Evolutionary conservation across 2,113 vertebrate genomes (phyloP).

Genomic region (Erythrocebus patas): DNA sequence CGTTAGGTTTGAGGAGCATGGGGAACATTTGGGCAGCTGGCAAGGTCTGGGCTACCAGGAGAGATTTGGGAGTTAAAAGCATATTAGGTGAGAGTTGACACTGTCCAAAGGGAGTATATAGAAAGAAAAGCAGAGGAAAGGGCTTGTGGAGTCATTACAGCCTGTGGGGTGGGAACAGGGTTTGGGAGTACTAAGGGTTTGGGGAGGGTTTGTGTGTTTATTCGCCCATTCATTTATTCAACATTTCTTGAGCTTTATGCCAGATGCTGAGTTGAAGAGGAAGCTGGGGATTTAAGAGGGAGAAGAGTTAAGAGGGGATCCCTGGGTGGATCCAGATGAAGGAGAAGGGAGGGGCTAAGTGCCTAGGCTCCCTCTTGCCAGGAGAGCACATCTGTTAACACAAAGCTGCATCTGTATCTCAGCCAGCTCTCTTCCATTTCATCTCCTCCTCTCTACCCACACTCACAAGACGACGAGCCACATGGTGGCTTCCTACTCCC

Average conservation of each 20-base stretch:
- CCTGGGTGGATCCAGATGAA: constrained; percentile 66
- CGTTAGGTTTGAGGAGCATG: background rate
- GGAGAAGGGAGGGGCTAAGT: constrained; percentile 51
- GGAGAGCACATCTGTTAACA: constrained; percentile 70
- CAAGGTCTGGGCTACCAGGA: background rate
- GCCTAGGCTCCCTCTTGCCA: constrained; percentile 39
- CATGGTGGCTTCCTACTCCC: constrained; percentile 24
- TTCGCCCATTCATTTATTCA: constrained; percentile 25
- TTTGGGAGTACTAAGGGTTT: background rate
- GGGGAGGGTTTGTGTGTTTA: constrained; percentile 31
- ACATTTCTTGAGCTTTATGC: constrained; percentile 39
- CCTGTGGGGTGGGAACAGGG: background rate
- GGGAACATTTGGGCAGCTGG: background rate
- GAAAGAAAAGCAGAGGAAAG: constrained; percentile 60
- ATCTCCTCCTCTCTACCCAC: background rate
- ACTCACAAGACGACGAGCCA: background rate
- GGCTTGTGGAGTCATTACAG: background rate
- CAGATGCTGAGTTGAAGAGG: constrained; percentile 48
- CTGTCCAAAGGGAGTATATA: background rate
- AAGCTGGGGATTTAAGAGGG: constrained; percentile 58
- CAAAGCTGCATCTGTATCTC: constrained; percentile 56
- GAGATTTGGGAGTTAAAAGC: background rate
- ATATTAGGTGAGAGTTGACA: constrained; percentile 49
- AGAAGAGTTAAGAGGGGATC: constrained; percentile 67
- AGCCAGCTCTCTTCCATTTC: constrained; percentile 9